These are phyloP conservation scores for Labeo calbasu DNA, from an alignment of 2,797 vertebrate genomes.

Conservation along the genomic window DNA sequence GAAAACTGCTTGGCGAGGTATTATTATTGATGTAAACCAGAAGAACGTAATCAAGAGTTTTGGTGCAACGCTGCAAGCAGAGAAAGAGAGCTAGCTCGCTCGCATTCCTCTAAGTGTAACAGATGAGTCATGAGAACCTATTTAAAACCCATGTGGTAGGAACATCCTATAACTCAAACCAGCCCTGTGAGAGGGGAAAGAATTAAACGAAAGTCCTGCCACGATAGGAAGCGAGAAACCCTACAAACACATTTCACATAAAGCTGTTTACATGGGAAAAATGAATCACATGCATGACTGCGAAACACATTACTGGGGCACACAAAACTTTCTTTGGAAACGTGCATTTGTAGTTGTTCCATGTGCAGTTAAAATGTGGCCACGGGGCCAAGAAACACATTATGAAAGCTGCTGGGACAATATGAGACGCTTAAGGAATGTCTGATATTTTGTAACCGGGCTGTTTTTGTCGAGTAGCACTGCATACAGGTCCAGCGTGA, in stretches of 20 bases:
- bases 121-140: slow-evolving; percentile 42
- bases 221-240: slow-evolving; percentile 8
- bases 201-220: slow-evolving; percentile 15
- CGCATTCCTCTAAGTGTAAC: slow-evolving; percentile 15
- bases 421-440: slow-evolving; percentile 31
- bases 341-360: slow-evolving; percentile 23
- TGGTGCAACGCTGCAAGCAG: background rate
- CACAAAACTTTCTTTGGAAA: slow-evolving; percentile 60
- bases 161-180: slow-evolving; percentile 47
- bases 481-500: slow-evolving; percentile 83
- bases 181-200: slow-evolving; percentile 25
- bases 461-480: slow-evolving; percentile 77
- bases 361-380: slow-evolving; percentile 31
- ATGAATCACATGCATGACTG: slow-evolving; percentile 61
- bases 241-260: slow-evolving; percentile 30
- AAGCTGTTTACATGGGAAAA: slow-evolving; percentile 65
- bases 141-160: slow-evolving; percentile 28
- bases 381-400: slow-evolving; percentile 29
- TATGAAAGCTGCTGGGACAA: slow-evolving; percentile 20
- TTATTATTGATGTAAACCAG: slow-evolving; percentile 13
- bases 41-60: slow-evolving; percentile 14
- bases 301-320: slow-evolving; percentile 75
- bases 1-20: slow-evolving; percentile 98
- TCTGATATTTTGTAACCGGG: slow-evolving; percentile 42
- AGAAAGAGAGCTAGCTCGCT: background rate